These are phyloP conservation scores for Cyclura pinguis DNA, from an alignment of 2,797 vertebrate species.

Conservation along the genomic window DNA sequence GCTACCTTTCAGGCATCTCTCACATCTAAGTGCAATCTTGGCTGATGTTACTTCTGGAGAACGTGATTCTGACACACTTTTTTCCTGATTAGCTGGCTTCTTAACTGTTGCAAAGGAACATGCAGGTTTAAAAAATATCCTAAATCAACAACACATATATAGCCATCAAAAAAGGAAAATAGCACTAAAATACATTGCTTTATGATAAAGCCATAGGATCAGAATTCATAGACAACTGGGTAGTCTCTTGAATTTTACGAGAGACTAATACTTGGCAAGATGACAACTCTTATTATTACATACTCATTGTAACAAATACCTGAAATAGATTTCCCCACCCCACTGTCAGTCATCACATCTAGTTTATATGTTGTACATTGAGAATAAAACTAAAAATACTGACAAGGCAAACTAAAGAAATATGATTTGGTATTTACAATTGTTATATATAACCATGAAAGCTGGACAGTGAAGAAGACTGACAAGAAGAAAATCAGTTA, in stretches of 20 bases:
- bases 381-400: too few species aligned
- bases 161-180: neutral
- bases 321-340: neutral
- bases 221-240: neutral
- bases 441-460: too few species aligned
- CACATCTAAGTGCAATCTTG: conserved; percentile 23
- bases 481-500: too few species aligned
- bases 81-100: conserved; percentile 30
- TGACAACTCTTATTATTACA: neutral
- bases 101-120: conserved; percentile 14
- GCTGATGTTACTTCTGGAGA: conserved; percentile 6
- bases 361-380: too few species aligned
- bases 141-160: neutral
- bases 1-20: conserved; percentile 24
- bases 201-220: neutral
- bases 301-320: neutral
- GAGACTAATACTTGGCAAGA: neutral
- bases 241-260: neutral
- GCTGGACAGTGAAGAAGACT: too few species aligned
- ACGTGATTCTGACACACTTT: conserved; percentile 19
- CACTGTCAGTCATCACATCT: neutral
- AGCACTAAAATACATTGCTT: neutral
- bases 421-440: too few species aligned
- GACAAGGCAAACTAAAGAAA: too few species aligned
- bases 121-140: neutral